phyloP scores from a whole-genome alignment of 2,888 invertebrate genomes.

The Nemotelus nigrinus region DNA sequence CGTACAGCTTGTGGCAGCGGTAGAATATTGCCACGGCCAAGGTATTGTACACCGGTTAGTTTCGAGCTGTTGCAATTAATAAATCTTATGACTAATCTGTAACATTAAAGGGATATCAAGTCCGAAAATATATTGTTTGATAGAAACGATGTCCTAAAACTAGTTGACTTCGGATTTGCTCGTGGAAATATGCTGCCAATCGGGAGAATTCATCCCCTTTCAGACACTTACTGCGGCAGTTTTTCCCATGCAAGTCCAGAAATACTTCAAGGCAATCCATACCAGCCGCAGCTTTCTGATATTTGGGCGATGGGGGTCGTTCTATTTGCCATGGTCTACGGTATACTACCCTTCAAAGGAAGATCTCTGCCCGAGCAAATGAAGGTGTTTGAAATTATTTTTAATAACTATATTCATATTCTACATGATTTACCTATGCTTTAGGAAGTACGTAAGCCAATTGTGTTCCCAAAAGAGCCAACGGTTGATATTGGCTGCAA shows the following conservation, averaged over 20 bases:
- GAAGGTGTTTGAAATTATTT: no score
- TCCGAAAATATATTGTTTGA: slow-evolving; percentile 85
- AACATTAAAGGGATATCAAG: slow-evolving; percentile 75
- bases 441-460: no score
- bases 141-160: slow-evolving; percentile 74
- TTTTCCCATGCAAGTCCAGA: slow-evolving; percentile 92
- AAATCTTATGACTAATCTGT: no score
- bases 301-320: slow-evolving; percentile 92
- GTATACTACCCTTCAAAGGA: slow-evolving; percentile 85
- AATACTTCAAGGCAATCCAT: slow-evolving; percentile 79
- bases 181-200: slow-evolving; percentile 75
- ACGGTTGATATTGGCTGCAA: no score
- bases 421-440: no score
- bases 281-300: slow-evolving; percentile 83
- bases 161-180: slow-evolving; percentile 87
- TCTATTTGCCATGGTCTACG: slow-evolving; percentile 82
- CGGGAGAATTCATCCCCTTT: slow-evolving; percentile 74
- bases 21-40: no score
- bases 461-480: no score
- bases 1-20: no score
- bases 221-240: slow-evolving; percentile 89
- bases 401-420: no score
- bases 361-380: no score
- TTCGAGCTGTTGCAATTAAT: no score
- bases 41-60: slow-evolving; percentile 54